phyloP scores from a whole-genome alignment of 92 coral and sea anemone genomes.

The Palythoa grandis region DNA sequence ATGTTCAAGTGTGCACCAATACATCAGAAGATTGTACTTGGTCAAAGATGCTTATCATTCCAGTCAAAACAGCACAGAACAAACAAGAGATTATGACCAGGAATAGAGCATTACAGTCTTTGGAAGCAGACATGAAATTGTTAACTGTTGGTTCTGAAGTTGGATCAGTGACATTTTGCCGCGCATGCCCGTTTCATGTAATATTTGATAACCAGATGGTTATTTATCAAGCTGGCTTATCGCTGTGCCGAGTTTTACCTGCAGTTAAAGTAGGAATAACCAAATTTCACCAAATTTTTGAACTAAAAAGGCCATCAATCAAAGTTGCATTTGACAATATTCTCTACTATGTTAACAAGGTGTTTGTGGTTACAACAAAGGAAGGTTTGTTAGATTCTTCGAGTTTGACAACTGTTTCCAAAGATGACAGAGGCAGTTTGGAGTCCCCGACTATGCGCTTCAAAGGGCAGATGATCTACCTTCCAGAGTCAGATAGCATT shows the following conservation, averaged over 20 bases:
- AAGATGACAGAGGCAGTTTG: conserved; percentile 82
- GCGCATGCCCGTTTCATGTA: conserved; percentile 95
- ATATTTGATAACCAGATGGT: conserved; percentile 88
- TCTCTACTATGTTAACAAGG: conserved; percentile 82
- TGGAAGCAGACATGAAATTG: conserved; percentile 75
- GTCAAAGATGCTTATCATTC: conserved; percentile 69
- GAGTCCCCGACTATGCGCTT: conserved; percentile 98
- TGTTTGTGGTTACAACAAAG: conserved; percentile 85
- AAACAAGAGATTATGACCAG: conserved; percentile 50
- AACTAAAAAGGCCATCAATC: conserved; percentile 83
- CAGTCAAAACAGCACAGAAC: conserved; percentile 58
- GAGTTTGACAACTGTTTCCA: conserved; percentile 86
- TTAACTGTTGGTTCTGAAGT: conserved; percentile 78
- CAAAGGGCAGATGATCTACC: conserved; percentile 96
- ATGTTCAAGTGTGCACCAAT: conserved; percentile 61
- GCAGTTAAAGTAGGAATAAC: conserved; percentile 81
- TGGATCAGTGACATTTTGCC: conserved; percentile 83
- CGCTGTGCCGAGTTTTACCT: conserved; percentile 86
- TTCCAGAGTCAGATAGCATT: conserved; percentile 91
- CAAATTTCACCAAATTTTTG: conserved; percentile 74
- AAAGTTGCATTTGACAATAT: conserved; percentile 78
- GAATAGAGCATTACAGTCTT: conserved; percentile 59
- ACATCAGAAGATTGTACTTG: conserved; percentile 66
- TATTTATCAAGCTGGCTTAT: conserved; percentile 92
- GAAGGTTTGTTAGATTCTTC: conserved; percentile 93